phyloP scores from a whole-genome alignment of 2,888 invertebrate species.

The Scaptomyza parva region DNA sequence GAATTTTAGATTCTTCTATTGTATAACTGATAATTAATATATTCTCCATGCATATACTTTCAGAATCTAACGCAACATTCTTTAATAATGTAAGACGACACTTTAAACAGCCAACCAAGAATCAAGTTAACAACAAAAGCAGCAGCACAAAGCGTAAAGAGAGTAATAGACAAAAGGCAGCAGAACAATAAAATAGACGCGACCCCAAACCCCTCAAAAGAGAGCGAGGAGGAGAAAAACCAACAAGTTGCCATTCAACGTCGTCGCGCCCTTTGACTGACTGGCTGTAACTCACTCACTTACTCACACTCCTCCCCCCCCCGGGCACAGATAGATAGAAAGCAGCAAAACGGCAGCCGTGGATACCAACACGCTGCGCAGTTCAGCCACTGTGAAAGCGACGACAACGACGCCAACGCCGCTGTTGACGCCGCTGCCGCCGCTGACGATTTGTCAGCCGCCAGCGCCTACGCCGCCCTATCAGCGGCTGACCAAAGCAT shows the following conservation, averaged over 20 bases:
- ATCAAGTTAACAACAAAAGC: conserved; percentile 24
- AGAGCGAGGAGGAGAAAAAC: conserved; percentile 2
- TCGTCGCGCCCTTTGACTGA: conserved; percentile 29
- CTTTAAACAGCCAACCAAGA: conserved; percentile 20
- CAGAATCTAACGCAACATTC: conserved; percentile 25
- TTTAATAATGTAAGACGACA: conserved; percentile 66
- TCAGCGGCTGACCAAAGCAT: conserved; percentile 86
- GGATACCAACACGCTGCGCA: conserved; percentile 84
- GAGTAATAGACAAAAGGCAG: not conserved
- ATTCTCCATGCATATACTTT: conserved; percentile 9
- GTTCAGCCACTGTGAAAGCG: conserved; percentile 77
- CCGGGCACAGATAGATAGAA: conserved; percentile 45
- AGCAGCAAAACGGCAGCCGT: conserved; percentile 84
- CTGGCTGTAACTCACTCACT: conserved; percentile 16
- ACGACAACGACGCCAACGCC: conserved; percentile 43
- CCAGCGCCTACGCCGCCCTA: conserved; percentile 85
- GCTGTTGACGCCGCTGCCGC: conserved; percentile 53
- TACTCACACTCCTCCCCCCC: not conserved
- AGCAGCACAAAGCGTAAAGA: conserved; percentile 16
- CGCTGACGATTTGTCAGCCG: conserved; percentile 77
- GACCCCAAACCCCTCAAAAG: not conserved
- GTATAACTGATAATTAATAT: not conserved
- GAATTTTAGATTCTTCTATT: not conserved
- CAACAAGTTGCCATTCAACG: conserved; percentile 55
- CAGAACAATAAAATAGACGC: not conserved